Percentiles rank a stretch among this genome's conserved stretches.
phyloP scores from a whole-genome alignment of 2,113 vertebrate species.

The Onychostruthus taczanowskii region DNA sequence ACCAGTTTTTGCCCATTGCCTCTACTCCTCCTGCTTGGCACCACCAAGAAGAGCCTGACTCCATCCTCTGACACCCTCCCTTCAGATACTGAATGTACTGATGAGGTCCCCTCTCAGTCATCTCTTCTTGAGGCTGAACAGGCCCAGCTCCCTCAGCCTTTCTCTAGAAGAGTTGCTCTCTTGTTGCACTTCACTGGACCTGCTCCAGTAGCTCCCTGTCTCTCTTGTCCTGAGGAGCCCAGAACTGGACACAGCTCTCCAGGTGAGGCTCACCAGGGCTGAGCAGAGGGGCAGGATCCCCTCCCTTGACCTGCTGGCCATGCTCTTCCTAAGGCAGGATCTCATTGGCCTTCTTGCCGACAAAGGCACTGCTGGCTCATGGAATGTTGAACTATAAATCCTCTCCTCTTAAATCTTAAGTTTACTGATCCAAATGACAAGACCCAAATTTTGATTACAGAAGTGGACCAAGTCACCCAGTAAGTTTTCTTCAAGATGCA shows the following conservation, averaged over 20 bases:
- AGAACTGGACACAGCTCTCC: not conserved
- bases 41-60: not conserved
- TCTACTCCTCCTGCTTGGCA: not conserved
- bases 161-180: not conserved
- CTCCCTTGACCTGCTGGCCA: accelerated
- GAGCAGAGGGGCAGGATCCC: not conserved
- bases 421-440: not conserved
- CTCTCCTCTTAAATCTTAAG: not conserved
- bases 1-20: not conserved
- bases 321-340: not conserved
- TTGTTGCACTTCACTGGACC: not conserved
- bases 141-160: not conserved
- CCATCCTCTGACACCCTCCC: not conserved
- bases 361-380: not conserved
- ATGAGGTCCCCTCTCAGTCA: not conserved
- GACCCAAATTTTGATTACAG: not conserved
- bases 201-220: not conserved
- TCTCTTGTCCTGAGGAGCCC: not conserved
- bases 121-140: not conserved
- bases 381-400: not conserved
- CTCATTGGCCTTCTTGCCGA: not conserved
- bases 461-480: not conserved
- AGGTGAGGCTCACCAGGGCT: not conserved
- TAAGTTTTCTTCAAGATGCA: not conserved
- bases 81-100: not conserved